Conservation (phyloP, 2,888 invertebrate species). For the Lycocerus yunnanus region DNA sequence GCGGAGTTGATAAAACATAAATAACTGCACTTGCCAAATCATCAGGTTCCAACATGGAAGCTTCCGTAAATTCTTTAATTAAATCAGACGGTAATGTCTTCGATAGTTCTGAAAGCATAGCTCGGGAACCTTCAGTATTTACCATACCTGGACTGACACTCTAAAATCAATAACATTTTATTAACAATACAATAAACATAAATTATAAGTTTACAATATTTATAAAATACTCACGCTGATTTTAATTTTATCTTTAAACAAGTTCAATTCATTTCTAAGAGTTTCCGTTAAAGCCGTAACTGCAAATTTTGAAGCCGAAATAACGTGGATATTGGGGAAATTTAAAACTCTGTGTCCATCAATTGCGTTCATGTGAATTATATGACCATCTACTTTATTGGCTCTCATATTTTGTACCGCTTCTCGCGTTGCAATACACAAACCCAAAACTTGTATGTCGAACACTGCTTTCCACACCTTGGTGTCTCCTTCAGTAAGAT, state of each 20-base stretch:
- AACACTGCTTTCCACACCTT: constrained; percentile 36
- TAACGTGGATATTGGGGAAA: not conserved
- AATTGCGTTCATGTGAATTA: not conserved
- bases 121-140: not conserved
- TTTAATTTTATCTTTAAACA: not conserved
- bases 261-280: not conserved
- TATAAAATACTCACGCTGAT: not conserved
- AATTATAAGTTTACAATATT: not conserved
- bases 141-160: not conserved
- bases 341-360: not conserved
- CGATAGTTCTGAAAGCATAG: not conserved
- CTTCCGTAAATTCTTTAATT: not conserved
- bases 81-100: not conserved
- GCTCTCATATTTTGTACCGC: constrained; percentile 35
- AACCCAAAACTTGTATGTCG: constrained; percentile 37
- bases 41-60: not conserved
- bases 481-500: constrained; percentile 32
- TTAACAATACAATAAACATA: no score
- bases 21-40: not conserved
- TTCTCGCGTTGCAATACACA: constrained; percentile 32
- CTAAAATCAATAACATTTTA: not conserved
- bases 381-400: constrained; percentile 29
- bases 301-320: constrained; percentile 3
- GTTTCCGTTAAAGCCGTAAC: constrained; percentile 9
- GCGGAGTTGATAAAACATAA: not conserved